These are phyloP conservation scores for Drosophila parthenogenetica DNA, from an alignment of 2,888 invertebrate genomes.

Conservation along the genomic window DNA sequence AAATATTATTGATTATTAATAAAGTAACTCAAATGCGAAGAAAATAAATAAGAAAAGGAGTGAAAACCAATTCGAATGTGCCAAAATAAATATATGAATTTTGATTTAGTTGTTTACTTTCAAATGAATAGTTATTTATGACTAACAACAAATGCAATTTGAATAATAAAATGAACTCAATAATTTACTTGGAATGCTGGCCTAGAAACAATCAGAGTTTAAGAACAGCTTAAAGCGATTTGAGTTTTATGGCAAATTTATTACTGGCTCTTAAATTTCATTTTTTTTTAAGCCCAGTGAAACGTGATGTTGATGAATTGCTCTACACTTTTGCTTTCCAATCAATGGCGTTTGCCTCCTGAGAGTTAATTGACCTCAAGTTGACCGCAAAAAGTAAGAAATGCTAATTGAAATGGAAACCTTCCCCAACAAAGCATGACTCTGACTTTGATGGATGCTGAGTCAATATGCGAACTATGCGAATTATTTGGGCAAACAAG, in stretches of 20 bases:
- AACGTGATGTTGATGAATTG: slow-evolving; percentile 59
- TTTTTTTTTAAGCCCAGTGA: slow-evolving; percentile 22
- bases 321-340: slow-evolving; percentile 72
- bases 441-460: slow-evolving; percentile 23
- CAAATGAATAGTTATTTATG: not conserved
- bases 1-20: slow-evolving; percentile 26
- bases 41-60: slow-evolving; percentile 17
- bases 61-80: slow-evolving; percentile 27
- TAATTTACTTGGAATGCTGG: not conserved
- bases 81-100: not conserved
- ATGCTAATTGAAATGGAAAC: slow-evolving; percentile 68
- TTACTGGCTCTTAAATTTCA: slow-evolving; percentile 20
- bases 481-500: slow-evolving; percentile 44
- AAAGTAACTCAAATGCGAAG: slow-evolving; percentile 13
- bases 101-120: not conserved
- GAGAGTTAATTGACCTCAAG: slow-evolving; percentile 66
- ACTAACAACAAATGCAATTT: too few relatives aligned
- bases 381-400: slow-evolving; percentile 59
- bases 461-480: slow-evolving; percentile 28
- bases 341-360: slow-evolving; percentile 41
- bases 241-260: slow-evolving; percentile 30
- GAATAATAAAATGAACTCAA: slow-evolving; percentile 1
- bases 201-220: not conserved
- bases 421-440: slow-evolving; percentile 45
- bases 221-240: not conserved